Base-by-base conservation (phyloP, 2,797 vertebrate genomes). In the Notoglanidium macrostoma region DNA sequence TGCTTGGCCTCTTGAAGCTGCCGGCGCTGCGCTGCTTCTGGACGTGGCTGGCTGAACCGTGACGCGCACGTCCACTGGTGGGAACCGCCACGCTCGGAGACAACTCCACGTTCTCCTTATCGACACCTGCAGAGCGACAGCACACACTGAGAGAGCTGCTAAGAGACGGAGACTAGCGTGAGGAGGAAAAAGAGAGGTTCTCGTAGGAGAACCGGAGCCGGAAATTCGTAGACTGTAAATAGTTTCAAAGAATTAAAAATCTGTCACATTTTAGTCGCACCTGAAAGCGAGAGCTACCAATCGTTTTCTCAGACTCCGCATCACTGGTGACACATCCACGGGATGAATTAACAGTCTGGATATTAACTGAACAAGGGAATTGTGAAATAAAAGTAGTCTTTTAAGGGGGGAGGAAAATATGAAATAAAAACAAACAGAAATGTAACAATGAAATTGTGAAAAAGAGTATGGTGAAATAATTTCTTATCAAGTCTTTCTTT, bases 101-200 rank as follows among this genome's bases (percentile, higher is more conserved):
- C 87, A 99, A 95, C 94, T 99, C 98, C 91, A 99, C 97, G 12
- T 99, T 99, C 95, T 99, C 98, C 94, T 99, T 99, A 94, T 99
- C 98, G 46, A 98, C 97, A 90, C 98, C 98, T 99, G 93, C 12
- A 44, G 67, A 44, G 35, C 0, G 35, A 80, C 35, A 63, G 11
- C 11, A 19, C 57, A n/a, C 59, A n/a, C 23, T n/a, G 35, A 46
- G 9, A 55, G 29, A 51, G 51, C 51, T 78, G 76, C 14, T 35
- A 15, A 76, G 46, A 29, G 15, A 49, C 44, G 80, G 63, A 55
- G 23, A 14, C 23, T 14, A 12, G 51, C 2, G 11, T 12, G 21
- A 40, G 54, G 21, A 8, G 54, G 76, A 12, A 19, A 5, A 14
- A 79, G 14, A 76, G 26, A 51, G 6, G 29, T 17, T 51, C 73